Evolutionary conservation across 2,888 invertebrate genomes (phyloP).

Genomic region (Heliconius cydno): DNA sequence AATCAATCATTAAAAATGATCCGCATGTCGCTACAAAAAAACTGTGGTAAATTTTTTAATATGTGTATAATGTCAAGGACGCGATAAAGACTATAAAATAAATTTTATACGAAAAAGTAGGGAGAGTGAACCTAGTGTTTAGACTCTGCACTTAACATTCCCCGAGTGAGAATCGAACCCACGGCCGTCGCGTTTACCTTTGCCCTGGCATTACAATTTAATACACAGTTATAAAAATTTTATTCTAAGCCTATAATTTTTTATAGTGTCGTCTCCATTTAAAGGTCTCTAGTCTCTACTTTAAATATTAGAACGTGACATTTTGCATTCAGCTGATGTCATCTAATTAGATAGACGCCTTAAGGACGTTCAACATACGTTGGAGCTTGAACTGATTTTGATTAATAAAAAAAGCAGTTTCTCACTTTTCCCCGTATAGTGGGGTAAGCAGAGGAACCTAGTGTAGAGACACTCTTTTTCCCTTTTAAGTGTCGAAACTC

Average conservation of each 20-base stretch:
- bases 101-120: no score
- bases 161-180: no score
- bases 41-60: background rate
- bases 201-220: no score
- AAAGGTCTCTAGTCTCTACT: slow-evolving; percentile 20
- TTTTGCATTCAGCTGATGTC: slow-evolving; percentile 42
- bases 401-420: background rate
- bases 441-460: background rate
- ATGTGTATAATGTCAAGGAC: no score
- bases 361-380: slow-evolving; percentile 24
- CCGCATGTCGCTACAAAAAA: background rate
- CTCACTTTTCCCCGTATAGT: background rate
- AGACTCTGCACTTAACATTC: no score
- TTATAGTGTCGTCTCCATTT: slow-evolving; percentile 4
- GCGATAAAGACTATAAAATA: no score
- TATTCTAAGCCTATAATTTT: background rate
- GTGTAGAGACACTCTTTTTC: background rate
- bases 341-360: slow-evolving; percentile 36
- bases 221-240: background rate
- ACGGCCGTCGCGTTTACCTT: no score
- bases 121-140: no score
- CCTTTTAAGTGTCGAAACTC: background rate
- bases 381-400: background rate
- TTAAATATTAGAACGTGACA: slow-evolving; percentile 43
- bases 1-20: background rate